Base-by-base conservation (phyloP, 2,113 vertebrate genomes). In the Limanda limanda region DNA sequence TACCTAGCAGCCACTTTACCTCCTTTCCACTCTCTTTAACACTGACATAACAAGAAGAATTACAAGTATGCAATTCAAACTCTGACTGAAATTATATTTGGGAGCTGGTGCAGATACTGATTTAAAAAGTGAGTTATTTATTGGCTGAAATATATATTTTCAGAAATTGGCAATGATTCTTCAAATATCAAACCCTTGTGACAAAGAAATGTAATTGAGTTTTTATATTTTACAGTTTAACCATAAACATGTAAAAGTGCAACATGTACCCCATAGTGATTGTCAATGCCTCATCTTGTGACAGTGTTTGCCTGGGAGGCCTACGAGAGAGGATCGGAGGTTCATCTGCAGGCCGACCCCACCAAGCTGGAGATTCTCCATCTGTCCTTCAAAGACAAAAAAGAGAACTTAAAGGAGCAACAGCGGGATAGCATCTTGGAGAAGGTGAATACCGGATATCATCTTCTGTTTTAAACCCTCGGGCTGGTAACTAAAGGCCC, bases 221-320 rank as follows among this genome's bases (percentile, higher is more conserved):
- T 0, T 14, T 47, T 2, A 47, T 14, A 51, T 6, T 20, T 15
- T 40, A 7, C 31, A 31, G 31, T 31, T 27, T 31, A 31, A 7
- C 31, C 31, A 31, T 31, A 31, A 31, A 31, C 3, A 6, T 40
- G 37, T 15, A 31, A 10, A 57, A 21, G 10, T 45, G 10, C 21
- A 6, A 2, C 17, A 17, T 18, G 15, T 57, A 3, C 6, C 5
- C n/a, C 13, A 14, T 25, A 14, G 13, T 71, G 21, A 68, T 12
- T 25, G 2, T 24, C 23, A 4, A 35, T 52, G 10, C n/a, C 40
- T 60, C 23, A 4, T 52, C 21, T 52, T 18, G 23, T 91, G 58
- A 64, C 82, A 99, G 98, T 99, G 84, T 99, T 99, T 93, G 97
- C 97, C 2, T 99, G 98, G 98, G 98, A 99, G 91, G 98, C 98